These are phyloP conservation scores for Scortum barcoo DNA, from an alignment of 2,113 vertebrate species.

Conservation along the genomic window DNA sequence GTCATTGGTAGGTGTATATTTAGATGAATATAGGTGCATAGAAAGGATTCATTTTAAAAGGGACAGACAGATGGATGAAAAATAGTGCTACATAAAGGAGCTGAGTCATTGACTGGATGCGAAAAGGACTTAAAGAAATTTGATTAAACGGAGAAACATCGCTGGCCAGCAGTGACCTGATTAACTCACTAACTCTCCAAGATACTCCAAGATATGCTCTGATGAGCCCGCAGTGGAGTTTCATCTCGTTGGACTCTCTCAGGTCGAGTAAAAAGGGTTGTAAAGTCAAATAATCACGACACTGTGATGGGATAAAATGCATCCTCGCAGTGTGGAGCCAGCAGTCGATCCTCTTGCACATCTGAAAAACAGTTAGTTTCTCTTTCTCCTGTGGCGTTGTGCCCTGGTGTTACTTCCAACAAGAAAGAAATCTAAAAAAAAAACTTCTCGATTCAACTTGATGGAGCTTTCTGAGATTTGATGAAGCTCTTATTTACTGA, in stretches of 20 bases:
- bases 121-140: background rate
- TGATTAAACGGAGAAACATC: background rate
- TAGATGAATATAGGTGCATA: background rate
- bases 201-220: conserved; percentile 8
- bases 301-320: conserved; percentile 4
- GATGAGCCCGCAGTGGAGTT: conserved; percentile 4
- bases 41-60: background rate
- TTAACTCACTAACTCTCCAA: background rate
- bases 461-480: background rate
- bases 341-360: conserved; percentile 6
- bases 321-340: background rate
- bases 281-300: background rate
- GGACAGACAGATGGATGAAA: conserved; percentile 3
- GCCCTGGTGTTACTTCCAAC: background rate
- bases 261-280: conserved; percentile 4
- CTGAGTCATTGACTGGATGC: background rate
- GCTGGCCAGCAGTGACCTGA: conserved; percentile 20
- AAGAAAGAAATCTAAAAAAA: background rate
- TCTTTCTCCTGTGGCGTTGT: background rate
- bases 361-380: conserved; percentile 1
- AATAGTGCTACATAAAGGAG: conserved; percentile 2
- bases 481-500: conserved; percentile 26
- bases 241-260: conserved; percentile 2
- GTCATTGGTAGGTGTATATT: background rate
- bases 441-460: background rate